Conservation (phyloP, 2,113 vertebrate genomes). For the Amazona vittata region DNA sequence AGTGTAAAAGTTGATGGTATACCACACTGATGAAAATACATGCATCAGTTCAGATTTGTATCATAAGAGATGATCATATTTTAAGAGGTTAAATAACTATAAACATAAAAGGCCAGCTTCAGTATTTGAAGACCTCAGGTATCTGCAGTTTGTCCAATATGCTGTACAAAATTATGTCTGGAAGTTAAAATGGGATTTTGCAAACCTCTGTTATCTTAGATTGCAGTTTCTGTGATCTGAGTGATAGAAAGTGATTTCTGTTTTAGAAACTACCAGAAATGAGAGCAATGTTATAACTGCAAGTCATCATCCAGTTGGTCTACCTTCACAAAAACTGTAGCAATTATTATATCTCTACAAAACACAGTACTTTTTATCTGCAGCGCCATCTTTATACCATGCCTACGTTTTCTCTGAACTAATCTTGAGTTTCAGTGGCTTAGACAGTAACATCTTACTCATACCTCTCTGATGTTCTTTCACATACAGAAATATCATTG, state of each 20-base stretch:
- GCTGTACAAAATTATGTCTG: not conserved
- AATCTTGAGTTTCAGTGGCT: not conserved
- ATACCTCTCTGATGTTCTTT: not conserved
- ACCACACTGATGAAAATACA: not conserved
- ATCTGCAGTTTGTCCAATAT: not conserved
- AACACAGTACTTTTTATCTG: not conserved
- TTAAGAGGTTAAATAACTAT: not conserved
- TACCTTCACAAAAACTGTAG: not conserved
- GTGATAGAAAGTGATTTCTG: not conserved
- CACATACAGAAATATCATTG: not conserved
- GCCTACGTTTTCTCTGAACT: not conserved
- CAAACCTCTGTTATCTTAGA: not conserved
- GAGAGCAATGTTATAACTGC: not conserved
- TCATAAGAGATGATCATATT: not conserved
- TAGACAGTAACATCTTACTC: not conserved
- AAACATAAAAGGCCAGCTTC: not conserved
- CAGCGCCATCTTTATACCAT: not conserved
- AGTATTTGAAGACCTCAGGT: not conserved
- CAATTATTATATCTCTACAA: not conserved
- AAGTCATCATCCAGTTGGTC: not conserved
- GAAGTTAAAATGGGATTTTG: not conserved
- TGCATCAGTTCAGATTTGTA: not conserved
- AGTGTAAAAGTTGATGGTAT: not conserved
- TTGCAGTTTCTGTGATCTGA: not conserved
- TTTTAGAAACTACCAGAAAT: not conserved